These are phyloP conservation scores for Drosophila gunungcola DNA, from an alignment of 1,140 invertebrate genomes.

Conservation along the genomic window DNA sequence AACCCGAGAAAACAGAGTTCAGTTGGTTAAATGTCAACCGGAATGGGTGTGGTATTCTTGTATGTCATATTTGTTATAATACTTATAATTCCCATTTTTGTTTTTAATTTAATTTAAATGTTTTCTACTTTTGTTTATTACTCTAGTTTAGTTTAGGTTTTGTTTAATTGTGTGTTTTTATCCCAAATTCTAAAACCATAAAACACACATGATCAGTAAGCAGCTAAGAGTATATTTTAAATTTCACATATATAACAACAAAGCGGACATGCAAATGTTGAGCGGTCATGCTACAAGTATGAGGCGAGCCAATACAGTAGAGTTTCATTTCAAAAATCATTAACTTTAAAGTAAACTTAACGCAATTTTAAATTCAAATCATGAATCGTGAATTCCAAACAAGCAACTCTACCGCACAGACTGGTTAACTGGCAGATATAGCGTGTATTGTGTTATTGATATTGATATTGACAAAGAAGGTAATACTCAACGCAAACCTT, in stretches of 20 bases:
- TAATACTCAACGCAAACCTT: conserved; percentile 79
- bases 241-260: conserved; percentile 17
- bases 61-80: neutral
- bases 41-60: conserved; percentile 1
- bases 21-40: conserved; percentile 21
- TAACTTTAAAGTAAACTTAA: conserved; percentile 4
- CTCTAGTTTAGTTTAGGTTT: no score
- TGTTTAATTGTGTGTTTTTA: no score
- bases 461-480: conserved; percentile 42
- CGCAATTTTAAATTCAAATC: neutral
- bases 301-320: conserved; percentile 33
- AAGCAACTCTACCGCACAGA: conserved; percentile 34
- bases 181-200: no score
- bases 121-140: neutral
- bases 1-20: neutral
- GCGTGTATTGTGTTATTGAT: conserved; percentile 38
- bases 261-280: conserved; percentile 50
- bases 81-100: neutral
- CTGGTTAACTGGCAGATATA: conserved; percentile 22
- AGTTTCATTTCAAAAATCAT: conserved; percentile 19
- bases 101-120: neutral
- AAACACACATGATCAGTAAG: neutral
- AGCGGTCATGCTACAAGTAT: conserved; percentile 22
- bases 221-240: neutral
- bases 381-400: conserved; percentile 5